These are phyloP conservation scores for Stomatorhinus walkeri DNA, from an alignment of 2,797 vertebrate species.

Conservation along the genomic window DNA sequence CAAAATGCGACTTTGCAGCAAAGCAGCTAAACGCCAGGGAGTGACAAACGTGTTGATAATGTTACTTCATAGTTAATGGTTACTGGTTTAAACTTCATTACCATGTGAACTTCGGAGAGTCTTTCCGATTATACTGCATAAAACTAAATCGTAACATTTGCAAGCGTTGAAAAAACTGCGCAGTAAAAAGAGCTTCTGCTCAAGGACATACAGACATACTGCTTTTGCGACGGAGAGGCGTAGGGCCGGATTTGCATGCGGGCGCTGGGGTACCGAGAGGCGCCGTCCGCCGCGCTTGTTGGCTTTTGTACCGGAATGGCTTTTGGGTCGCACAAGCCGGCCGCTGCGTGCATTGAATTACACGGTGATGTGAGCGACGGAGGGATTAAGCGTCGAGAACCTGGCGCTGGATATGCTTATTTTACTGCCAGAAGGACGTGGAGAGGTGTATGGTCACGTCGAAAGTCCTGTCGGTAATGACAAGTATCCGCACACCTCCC, in stretches of 20 bases:
- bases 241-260: constrained; percentile 57
- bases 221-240: constrained; percentile 48
- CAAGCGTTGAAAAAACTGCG: not conserved
- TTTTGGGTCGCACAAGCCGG: constrained; percentile 72
- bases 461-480: not conserved
- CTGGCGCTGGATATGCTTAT: constrained; percentile 43
- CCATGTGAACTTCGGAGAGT: not conserved
- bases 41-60: not conserved
- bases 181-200: not conserved
- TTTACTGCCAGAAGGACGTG: constrained; percentile 21
- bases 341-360: constrained; percentile 68
- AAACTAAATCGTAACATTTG: not conserved
- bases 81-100: not conserved
- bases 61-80: not conserved
- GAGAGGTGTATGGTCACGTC: not conserved
- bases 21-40: not conserved
- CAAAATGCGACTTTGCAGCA: not conserved
- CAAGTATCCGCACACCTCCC: not conserved
- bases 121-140: not conserved
- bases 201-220: not conserved
- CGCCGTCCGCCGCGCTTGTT: constrained; percentile 69
- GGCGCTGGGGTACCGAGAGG: constrained; percentile 66
- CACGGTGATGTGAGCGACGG: constrained; percentile 60
- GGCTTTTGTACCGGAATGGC: constrained; percentile 70
- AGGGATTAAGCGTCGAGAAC: constrained; percentile 57